Conservation (phyloP, 2,888 invertebrate genomes). For the Cyclophora albipunctata region DNA sequence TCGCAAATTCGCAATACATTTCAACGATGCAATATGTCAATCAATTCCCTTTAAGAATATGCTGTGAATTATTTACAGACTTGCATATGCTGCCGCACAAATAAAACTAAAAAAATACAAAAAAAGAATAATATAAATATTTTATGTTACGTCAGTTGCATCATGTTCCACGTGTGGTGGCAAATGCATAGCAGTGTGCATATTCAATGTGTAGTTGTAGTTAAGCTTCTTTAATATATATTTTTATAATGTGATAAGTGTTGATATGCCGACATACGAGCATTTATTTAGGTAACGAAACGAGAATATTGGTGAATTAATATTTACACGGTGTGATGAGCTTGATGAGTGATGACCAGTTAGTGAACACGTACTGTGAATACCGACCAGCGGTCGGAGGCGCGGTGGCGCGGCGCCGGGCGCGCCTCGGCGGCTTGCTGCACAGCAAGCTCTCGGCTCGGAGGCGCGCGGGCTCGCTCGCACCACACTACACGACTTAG, state of each 20-base stretch:
- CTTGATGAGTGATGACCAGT: conserved; percentile 55
- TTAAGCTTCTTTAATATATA: conserved; percentile 73
- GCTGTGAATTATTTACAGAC: conserved; percentile 64
- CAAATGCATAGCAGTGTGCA: conserved; percentile 68
- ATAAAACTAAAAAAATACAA: conserved; percentile 47
- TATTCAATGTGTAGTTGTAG: conserved; percentile 69
- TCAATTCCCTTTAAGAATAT: conserved; percentile 48
- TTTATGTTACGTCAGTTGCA: conserved; percentile 32
- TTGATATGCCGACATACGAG: conserved; percentile 71
- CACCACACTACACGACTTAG: conserved; percentile 57
- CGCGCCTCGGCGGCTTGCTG: conserved; percentile 71
- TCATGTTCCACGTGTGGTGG: conserved; percentile 65
- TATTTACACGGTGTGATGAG: conserved; percentile 51
- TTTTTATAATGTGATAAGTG: conserved; percentile 75
- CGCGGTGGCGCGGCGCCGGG: conserved; percentile 5
- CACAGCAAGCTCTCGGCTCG: conserved; percentile 65
- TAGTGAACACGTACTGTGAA: background rate
- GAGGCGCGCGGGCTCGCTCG: conserved; percentile 43
- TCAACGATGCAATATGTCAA: conserved; percentile 52
- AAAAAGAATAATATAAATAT: conserved; percentile 38
- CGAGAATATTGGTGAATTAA: conserved; percentile 36
- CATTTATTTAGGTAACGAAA: conserved; percentile 69
- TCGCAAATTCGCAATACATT: conserved; percentile 29
- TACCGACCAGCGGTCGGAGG: background rate
- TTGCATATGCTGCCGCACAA: conserved; percentile 73